These are phyloP conservation scores for Microcebus murinus DNA, from an alignment of 2,113 vertebrate species.

Conservation along the genomic window DNA sequence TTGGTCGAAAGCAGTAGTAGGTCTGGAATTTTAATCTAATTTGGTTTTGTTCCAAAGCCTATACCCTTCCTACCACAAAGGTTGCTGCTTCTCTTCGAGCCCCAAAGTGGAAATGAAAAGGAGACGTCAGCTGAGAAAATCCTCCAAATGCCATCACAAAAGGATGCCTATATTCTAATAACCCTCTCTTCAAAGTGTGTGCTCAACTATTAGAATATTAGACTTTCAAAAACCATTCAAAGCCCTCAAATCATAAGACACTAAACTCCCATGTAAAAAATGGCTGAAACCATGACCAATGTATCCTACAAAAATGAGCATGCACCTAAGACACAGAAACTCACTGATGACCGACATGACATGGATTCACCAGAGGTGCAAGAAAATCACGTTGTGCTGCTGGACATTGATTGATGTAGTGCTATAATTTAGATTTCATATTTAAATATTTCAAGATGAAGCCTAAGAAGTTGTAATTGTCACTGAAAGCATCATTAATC, in stretches of 20 bases:
- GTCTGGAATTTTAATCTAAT: background rate
- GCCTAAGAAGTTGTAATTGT: background rate
- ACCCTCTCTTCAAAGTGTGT: background rate
- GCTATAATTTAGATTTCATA: background rate
- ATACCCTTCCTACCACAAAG: background rate
- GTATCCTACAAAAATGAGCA: background rate
- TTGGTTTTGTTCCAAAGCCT: background rate
- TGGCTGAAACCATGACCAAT: background rate
- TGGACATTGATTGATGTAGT: background rate
- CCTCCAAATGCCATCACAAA: background rate
- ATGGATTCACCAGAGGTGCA: background rate
- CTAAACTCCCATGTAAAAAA: conserved; percentile 29
- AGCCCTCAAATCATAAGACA: background rate
- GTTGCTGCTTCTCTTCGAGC: background rate
- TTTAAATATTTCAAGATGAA: conserved; percentile 54
- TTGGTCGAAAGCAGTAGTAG: background rate
- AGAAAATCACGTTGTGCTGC: background rate
- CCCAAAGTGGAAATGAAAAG: background rate
- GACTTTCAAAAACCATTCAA: background rate
- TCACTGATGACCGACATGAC: background rate
- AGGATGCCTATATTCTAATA: background rate
- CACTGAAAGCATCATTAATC: background rate
- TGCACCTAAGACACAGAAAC: background rate
- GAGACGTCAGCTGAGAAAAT: background rate
- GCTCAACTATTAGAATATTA: background rate